Evolutionary conservation across 2,113 vertebrate species (phyloP), one percentile per base, ranked within the genome.

Genomic region (Peromyscus leucopus): DNA sequence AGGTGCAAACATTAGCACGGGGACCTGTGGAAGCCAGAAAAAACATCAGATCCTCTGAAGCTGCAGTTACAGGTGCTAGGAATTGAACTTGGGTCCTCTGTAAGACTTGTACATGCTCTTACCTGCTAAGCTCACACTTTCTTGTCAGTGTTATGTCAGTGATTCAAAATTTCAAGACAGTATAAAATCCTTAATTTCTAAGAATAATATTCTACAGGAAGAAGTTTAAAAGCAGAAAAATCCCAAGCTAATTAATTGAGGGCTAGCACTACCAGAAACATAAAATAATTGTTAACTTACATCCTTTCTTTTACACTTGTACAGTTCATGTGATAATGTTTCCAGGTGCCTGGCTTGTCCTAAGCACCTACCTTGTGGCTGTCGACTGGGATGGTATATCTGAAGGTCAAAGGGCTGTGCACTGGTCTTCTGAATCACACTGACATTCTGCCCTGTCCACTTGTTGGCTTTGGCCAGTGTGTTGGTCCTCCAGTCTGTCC

Each of bases 401-500:
- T 99, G 99, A 97, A 99, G 99, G 98, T 99, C 99, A 97, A 99
- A 99, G 2, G 99, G 99, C 92, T 99, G 99, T 89, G 99, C 99
- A 26, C 99, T 99, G 46, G 99, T 99, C 98, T 99, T 99, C 97
- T 99, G 99, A 98, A 99, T 99, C 48, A 99, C 99, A 3, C 99
- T 99, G 97, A 99, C 99, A 97, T 99, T 99, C 87, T 98, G 99
- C 11, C 99, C 99, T 1, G 99, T 99, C 99, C 99, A 99, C 98
- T 99, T 99, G 97, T 99, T 99, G 95, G 99, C 99, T 98, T 99
- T 99, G 39, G 99, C 99, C 78, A 99, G 98, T 5, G 99, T 99
- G 89, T 99, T 99, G n/a, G 99, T 99, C 96, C 99, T 98, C 99
- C 99, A 99, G 85, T 99, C 99, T 2, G 99, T 99, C 99, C 99